Evolutionary conservation across 2,888 invertebrate species (phyloP).

Genomic region (Chironomus riparius): DNA sequence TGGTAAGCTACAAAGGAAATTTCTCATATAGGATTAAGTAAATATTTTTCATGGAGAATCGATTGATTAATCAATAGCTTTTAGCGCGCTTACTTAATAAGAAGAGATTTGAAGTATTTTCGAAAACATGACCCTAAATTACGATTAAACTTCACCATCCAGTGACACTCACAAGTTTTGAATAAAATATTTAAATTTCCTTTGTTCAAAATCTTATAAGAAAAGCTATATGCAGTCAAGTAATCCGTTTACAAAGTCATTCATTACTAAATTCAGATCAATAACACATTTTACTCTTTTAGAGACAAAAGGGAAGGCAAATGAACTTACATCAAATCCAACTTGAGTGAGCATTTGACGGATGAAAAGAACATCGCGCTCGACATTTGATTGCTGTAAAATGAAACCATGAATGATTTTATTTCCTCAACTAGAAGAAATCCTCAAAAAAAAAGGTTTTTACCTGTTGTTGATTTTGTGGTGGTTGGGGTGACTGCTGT

Average conservation of each 20-base stretch:
- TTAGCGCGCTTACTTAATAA: too few relatives aligned
- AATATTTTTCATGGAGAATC: neutral
- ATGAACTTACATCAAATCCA: conserved; percentile 11
- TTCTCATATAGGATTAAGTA: neutral
- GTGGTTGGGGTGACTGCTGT: conserved; percentile 22
- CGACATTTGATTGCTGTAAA: neutral
- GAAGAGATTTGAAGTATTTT: too few relatives aligned
- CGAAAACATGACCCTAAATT: too few relatives aligned
- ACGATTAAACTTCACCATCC: too few relatives aligned
- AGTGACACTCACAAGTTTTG: neutral
- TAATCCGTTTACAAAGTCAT: too few relatives aligned
- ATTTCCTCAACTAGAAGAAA: too few relatives aligned
- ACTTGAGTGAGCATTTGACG: conserved; percentile 22
- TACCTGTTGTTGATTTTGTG: conserved; percentile 27
- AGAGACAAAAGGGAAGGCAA: neutral
- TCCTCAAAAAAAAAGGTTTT: conserved; percentile 6
- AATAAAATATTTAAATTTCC: neutral
- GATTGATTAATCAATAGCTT: neutral
- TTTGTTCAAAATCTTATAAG: neutral
- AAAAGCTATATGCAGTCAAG: too few relatives aligned
- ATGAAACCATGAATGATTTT: too few relatives aligned
- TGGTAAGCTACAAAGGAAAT: neutral
- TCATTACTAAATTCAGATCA: too few relatives aligned
- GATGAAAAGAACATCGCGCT: conserved; percentile 10
- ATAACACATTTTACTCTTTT: too few relatives aligned